Evolutionary conservation across 2,113 vertebrate genomes (phyloP).

Genomic region (Oophaga pumilio): DNA sequence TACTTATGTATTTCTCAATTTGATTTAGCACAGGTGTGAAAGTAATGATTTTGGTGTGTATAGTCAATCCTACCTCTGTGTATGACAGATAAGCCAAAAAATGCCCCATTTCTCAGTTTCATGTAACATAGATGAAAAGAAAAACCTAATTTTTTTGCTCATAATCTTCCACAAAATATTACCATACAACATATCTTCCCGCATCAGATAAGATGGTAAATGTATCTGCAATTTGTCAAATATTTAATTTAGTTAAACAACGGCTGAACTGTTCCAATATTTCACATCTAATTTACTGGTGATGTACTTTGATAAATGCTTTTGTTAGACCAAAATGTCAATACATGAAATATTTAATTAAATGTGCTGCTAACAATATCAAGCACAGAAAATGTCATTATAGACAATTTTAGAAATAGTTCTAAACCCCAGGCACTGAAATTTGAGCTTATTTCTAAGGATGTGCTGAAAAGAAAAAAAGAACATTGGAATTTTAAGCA

Average conservation of each 20-base stretch:
- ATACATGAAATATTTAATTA: not conserved
- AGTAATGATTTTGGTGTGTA: not conserved
- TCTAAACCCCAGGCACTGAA: not conserved
- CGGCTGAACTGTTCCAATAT: not conserved
- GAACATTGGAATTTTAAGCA: not conserved
- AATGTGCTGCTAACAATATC: not conserved
- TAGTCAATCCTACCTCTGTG: not conserved
- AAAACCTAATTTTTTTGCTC: not conserved
- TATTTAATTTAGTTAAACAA: not conserved
- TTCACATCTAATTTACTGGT: not conserved
- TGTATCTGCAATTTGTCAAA: not conserved
- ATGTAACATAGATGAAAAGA: not conserved
- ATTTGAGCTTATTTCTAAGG: not conserved
- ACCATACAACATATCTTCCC: not conserved
- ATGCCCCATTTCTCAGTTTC: not conserved
- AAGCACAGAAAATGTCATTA: not conserved
- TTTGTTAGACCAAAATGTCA: conserved; percentile 7
- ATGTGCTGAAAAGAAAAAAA: not conserved
- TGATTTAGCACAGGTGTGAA: not conserved
- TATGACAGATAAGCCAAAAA: not conserved
- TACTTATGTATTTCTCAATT: not conserved
- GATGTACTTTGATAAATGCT: not conserved
- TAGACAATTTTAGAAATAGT: not conserved
- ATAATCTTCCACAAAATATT: not conserved
- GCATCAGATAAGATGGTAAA: not conserved